Evolutionary conservation across 92 coral and sea anemone genomes (phyloP), one percentile per base, ranked within the genome.

Genomic region (Nematostella vectensis): DNA sequence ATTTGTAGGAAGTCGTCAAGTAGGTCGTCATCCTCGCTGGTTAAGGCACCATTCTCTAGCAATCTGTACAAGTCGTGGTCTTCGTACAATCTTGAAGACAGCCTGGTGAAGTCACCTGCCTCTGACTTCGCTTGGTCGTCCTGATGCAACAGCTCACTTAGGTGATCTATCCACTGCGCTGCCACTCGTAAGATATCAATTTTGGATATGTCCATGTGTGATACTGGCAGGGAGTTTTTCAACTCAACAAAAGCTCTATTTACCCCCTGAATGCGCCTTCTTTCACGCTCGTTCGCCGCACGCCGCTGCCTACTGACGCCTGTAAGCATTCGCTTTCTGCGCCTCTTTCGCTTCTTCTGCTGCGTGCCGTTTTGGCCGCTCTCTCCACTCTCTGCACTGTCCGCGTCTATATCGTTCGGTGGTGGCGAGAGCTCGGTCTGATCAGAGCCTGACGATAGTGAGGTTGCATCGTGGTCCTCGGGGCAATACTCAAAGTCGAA

Each of bases 241-340:
- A 91, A 77, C 60, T 91, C 87, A 13, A 85, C 82, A 54, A 91
- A 91, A n/a, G 98, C 98, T 2, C 85, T 83, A 69, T 91, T 91
- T 0, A 91, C 98, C 19, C 98, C 98, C 63, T 91, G 98, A 33
- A 91, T 87, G 45, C 98, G 72, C 27, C 88, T 60, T 31, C 98
- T 65, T 40, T 91, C 98, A 21, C 98, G 95, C 55, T 88, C 98
- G 40, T 91, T 91, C 31, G 98, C 98, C 1, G 98, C 98, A 12
- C 98, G 74, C 12, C 98, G 79, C 43, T 91, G 98, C 31, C 98
- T 73, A 27, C 98, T 91, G 11, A 91, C 98, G 24, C 98, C 98
- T 11, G 98, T 91, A 48, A 91, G 68, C 98, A 91, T 85, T 47
- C 98, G 76, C 36, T 85, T 91, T 62, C 88, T 72, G 36, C 97